Conservation (phyloP, 2,888 invertebrate genomes). For the Apoderus coryli region DNA sequence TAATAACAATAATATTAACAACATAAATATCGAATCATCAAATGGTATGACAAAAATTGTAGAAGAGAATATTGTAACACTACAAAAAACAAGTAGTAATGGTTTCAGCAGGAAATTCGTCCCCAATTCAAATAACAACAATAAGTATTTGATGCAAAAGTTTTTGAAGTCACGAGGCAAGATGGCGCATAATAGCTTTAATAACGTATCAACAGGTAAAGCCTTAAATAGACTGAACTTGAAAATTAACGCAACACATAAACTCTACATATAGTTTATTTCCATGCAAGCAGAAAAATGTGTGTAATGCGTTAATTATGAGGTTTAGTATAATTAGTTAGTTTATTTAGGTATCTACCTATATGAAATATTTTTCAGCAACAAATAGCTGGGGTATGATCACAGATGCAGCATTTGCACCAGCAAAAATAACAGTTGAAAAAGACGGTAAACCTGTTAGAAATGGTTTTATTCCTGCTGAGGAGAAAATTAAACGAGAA, state of each 20-base stretch:
- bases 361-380: too few species aligned
- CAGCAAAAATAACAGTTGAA: conserved; percentile 29
- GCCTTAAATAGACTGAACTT: too few species aligned
- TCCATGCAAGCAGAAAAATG: too few species aligned
- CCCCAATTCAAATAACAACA: conserved; percentile 31
- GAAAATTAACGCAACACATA: too few species aligned
- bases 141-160: conserved; percentile 70
- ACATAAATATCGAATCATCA: conserved; percentile 11
- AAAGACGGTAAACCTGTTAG: conserved; percentile 45
- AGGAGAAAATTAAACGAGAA: conserved; percentile 65
- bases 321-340: too few species aligned
- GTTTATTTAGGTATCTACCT: too few species aligned
- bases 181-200: too few species aligned
- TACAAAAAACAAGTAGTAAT: conserved; percentile 5
- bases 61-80: conserved; percentile 1
- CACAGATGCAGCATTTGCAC: conserved; percentile 21
- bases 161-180: conserved; percentile 69
- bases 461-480: conserved; percentile 70
- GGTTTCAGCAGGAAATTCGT: conserved; percentile 39
- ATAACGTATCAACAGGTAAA: too few species aligned
- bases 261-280: too few species aligned
- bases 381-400: conserved; percentile 18
- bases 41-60: conserved; percentile 6
- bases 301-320: too few species aligned
- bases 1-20: conserved; percentile 8